Percentiles rank a stretch among this genome's conserved stretches.
These are phyloP conservation scores for Murina feae DNA, from an alignment of 2,113 vertebrate genomes.

Conservation along the genomic window DNA sequence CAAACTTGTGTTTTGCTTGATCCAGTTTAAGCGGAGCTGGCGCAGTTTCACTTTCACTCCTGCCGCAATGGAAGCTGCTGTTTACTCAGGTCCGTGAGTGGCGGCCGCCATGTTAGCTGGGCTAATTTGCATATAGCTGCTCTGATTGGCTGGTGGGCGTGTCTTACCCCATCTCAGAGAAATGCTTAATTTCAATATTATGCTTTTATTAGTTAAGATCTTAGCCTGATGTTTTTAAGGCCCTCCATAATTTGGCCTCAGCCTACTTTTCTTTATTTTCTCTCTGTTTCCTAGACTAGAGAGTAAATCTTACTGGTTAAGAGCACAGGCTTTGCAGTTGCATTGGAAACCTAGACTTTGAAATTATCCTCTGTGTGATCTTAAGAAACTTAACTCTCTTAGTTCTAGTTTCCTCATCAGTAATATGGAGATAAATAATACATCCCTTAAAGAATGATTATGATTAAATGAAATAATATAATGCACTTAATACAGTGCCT, in stretches of 20 bases:
- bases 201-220: too few relatives aligned
- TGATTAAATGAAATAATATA: neutral
- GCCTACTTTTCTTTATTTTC: neutral
- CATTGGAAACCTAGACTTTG: neutral
- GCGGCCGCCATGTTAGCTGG: too few relatives aligned
- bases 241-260: neutral
- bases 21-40: too few relatives aligned
- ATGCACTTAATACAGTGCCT: neutral
- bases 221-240: neutral
- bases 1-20: too few relatives aligned
- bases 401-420: neutral
- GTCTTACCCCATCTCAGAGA: too few relatives aligned
- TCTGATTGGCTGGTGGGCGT: too few relatives aligned
- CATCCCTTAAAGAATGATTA: neutral
- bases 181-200: too few relatives aligned
- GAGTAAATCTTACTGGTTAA: neutral
- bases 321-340: neutral
- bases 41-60: too few relatives aligned
- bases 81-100: too few relatives aligned
- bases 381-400: neutral
- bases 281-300: neutral
- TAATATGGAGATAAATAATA: neutral
- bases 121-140: too few relatives aligned
- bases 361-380: neutral
- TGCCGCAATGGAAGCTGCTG: too few relatives aligned